Percentiles rank a stretch among this genome's conserved stretches.
phyloP scores from a whole-genome alignment of 2,888 invertebrate genomes.

The Cephus pygmeus region DNA sequence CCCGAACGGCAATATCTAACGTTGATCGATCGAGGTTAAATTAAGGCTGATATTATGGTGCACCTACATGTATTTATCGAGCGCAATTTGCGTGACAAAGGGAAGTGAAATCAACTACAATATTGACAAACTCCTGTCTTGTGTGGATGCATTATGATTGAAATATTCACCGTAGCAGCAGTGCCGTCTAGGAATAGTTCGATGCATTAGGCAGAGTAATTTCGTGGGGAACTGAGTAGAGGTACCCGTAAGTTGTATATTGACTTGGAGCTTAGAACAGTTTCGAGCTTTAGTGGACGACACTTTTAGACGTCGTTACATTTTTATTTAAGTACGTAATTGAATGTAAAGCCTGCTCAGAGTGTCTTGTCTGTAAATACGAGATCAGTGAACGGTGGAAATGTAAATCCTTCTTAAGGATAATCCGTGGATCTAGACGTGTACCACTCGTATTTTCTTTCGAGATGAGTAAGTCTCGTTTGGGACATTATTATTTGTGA shows the following conservation, averaged over 20 bases:
- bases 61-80: neutral
- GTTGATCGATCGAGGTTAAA: neutral
- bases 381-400: neutral
- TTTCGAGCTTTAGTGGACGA: neutral
- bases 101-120: neutral
- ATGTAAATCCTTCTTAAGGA: neutral
- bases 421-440: neutral
- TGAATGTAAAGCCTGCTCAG: neutral
- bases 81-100: neutral
- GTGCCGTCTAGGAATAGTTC: neutral
- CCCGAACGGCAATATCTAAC: neutral
- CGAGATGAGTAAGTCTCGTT: neutral
- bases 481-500: neutral
- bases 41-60: neutral
- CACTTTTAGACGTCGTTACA: neutral
- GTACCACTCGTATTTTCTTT: neutral
- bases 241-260: neutral
- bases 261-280: neutral
- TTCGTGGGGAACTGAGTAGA: neutral
- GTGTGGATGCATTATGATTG: neutral
- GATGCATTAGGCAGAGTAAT: neutral
- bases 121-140: neutral
- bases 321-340: neutral
- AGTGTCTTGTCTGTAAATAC: neutral
- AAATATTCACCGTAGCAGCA: neutral